phyloP scores from a whole-genome alignment of 2,888 invertebrate genomes.

The Amiota mariae region DNA sequence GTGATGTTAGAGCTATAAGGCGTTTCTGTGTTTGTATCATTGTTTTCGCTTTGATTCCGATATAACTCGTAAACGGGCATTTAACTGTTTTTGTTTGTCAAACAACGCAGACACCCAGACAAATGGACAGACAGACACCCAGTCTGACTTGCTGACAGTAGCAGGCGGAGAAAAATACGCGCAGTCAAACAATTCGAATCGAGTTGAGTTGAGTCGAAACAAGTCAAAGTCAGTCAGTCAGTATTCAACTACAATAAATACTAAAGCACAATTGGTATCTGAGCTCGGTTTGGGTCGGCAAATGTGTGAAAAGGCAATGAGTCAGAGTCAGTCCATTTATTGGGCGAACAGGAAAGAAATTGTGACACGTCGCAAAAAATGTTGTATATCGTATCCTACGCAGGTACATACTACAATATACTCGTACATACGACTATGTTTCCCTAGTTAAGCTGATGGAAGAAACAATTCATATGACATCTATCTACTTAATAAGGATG shows the following conservation, averaged over 20 bases:
- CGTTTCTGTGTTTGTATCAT: constrained; percentile 56
- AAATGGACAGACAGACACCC: constrained; percentile 2
- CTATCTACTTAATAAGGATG: too few relatives aligned
- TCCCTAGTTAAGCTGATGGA: too few relatives aligned
- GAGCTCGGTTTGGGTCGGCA: too few relatives aligned
- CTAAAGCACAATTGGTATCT: constrained; percentile 31
- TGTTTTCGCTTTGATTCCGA: constrained; percentile 70
- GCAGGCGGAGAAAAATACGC: constrained; percentile 18
- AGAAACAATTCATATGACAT: too few relatives aligned
- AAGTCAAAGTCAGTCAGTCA: constrained; percentile 32
- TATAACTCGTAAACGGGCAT: constrained; percentile 69
- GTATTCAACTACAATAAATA: constrained; percentile 44
- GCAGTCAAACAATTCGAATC: constrained; percentile 38
- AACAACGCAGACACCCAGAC: constrained; percentile 54
- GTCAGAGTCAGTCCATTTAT: constrained; percentile 43
- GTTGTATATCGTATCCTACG: too few relatives aligned
- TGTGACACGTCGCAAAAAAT: constrained; percentile 36
- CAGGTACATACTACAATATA: too few relatives aligned
- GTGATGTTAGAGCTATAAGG: constrained; percentile 50
- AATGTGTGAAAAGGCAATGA: too few relatives aligned
- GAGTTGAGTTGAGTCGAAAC: constrained; percentile 32
- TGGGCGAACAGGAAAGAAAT: constrained; percentile 54
- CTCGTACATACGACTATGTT: too few relatives aligned
- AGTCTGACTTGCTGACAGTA: constrained; percentile 8
- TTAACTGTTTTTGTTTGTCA: constrained; percentile 68